phyloP scores from a whole-genome alignment of 2,888 invertebrate species.

The Oscheius myriophilus region DNA sequence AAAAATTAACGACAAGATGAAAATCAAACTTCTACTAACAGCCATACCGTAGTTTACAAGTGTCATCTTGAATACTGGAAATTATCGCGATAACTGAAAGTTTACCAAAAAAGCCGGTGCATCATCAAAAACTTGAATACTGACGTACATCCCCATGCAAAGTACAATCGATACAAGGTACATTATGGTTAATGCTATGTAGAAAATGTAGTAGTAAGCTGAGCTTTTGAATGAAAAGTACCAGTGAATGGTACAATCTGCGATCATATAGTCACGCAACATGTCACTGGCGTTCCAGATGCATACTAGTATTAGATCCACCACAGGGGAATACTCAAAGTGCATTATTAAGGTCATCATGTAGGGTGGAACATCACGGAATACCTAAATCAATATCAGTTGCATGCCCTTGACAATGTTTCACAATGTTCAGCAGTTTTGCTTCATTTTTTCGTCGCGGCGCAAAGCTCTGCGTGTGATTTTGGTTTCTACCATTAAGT shows the following conservation, averaged over 20 bases:
- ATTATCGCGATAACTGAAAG: background rate
- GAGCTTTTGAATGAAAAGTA: constrained; percentile 11
- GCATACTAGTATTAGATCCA: constrained; percentile 6
- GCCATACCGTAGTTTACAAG: constrained; percentile 13
- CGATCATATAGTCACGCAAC: constrained; percentile 17
- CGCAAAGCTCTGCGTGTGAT: too few species aligned
- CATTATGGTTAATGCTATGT: background rate
- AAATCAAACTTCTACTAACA: constrained; percentile 1
- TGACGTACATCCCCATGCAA: constrained; percentile 20
- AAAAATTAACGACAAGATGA: constrained; percentile 5
- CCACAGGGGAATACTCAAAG: background rate
- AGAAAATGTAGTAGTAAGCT: constrained; percentile 1
- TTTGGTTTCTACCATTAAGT: too few species aligned
- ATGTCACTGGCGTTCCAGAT: constrained; percentile 13
- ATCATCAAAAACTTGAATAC: background rate
- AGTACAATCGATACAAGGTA: constrained; percentile 2
- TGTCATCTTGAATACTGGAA: constrained; percentile 9
- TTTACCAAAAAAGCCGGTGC: constrained; percentile 1
- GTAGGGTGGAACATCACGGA: constrained; percentile 3
- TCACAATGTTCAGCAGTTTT: too few species aligned
- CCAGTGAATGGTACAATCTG: constrained; percentile 19
- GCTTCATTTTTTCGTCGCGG: too few species aligned
- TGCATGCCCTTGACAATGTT: too few species aligned
- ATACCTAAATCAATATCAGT: constrained; percentile 7
- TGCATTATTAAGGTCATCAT: constrained; percentile 12